Base-by-base conservation (phyloP, 2,797 vertebrate genomes). In the Lepilemur septentrionalis region DNA sequence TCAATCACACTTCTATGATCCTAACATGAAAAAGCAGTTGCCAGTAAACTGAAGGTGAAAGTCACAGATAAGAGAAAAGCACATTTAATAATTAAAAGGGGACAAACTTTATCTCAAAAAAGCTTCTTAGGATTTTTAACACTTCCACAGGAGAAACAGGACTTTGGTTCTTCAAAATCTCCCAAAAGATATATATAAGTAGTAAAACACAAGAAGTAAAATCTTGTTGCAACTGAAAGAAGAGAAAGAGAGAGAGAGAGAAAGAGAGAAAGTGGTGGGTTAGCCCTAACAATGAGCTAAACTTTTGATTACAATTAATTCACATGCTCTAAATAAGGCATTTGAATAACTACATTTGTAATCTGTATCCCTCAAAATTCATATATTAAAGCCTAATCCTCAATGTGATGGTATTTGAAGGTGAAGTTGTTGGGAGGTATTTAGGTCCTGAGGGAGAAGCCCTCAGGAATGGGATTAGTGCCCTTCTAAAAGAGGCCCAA, bases 61-160 rank as follows among this genome's bases (percentile, higher is more conserved):
- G 94, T 92, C 95, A 94, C 89, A 97, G 93, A 88, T 95, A 97
- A 97, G 94, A 97, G 59, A 94, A 94, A 97, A 97, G 79, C 78
- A 95, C 79, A 93, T 92, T 97, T 95, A 97, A 96, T 97, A 97
- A 95, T 0, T 96, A 95, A 97, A 96, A 83, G 28, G 87, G 93
- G 65, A 97, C 79, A 97, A 96, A 96, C 76, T 97, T 97, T 92
- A 97, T 96, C 95, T 97, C 86, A 92, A 96, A 86, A 94, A 97
- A 97, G 95, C 91, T 95, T 97, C 96, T 94, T 96, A 94, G 92
- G 87, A 97, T 96, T 97, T 96, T 97, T 97, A 96, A 96, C 75
- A 93, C 85, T 97, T 97, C 38, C 92, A 96, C 80, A 75, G 79
- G 75, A 97, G 63, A 97, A 84, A 73, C 6, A 89, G 48, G 67